phyloP scores from a whole-genome alignment of 2,888 invertebrate species.

The Portevinia maculata region DNA sequence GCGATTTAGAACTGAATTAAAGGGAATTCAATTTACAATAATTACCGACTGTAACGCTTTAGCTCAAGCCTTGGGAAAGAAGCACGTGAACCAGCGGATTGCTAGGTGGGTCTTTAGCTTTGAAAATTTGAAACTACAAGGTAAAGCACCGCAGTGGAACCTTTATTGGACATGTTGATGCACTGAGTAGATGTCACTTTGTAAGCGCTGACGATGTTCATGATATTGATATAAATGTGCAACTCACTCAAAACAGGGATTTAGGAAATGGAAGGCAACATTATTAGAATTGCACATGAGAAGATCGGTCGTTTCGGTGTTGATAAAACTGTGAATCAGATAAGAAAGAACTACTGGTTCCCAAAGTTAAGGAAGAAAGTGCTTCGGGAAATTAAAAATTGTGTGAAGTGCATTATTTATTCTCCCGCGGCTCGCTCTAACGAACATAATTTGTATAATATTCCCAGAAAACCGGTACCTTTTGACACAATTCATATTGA shows the following conservation, averaged over 20 bases:
- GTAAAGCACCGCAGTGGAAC: slow-evolving; percentile 28
- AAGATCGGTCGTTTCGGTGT: no score
- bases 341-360: no score
- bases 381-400: no score
- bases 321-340: no score
- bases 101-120: slow-evolving; percentile 29
- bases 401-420: no score
- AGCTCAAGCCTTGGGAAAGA: background rate
- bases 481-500: no score
- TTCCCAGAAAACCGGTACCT: no score
- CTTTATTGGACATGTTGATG: slow-evolving; percentile 53
- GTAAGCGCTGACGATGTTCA: background rate
- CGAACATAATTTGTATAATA: no score
- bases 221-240: slow-evolving; percentile 17
- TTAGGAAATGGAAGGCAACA: no score
- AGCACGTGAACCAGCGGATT: background rate
- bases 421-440: no score
- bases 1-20: slow-evolving; percentile 1
- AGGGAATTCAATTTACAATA: slow-evolving; percentile 24
- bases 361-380: no score
- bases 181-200: slow-evolving; percentile 25
- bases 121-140: slow-evolving; percentile 52
- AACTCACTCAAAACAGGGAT: slow-evolving; percentile 27
- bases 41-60: slow-evolving; percentile 4
- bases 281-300: no score